A percentile compares a stretch with the other conserved stretches of the same genome.
Conservation (phyloP, 2,113 vertebrate species). For the Pelodiscus sinensis region DNA sequence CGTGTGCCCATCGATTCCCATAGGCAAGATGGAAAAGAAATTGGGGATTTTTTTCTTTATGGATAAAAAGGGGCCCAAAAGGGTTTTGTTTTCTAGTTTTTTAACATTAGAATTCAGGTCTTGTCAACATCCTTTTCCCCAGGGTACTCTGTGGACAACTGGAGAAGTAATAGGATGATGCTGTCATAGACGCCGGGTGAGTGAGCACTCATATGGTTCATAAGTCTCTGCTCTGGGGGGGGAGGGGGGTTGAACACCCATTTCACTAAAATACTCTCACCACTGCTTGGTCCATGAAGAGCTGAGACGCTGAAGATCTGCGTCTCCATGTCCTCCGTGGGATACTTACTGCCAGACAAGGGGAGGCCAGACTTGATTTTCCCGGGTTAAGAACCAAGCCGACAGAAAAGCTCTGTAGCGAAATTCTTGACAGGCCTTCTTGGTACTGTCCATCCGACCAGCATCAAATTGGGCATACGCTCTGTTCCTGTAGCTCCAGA, state of each 20-base stretch:
- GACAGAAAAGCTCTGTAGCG: neutral
- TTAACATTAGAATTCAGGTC: neutral
- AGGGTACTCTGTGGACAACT: neutral
- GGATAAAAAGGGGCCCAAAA: neutral
- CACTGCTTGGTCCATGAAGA: rapidly evolving
- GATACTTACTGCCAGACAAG: neutral
- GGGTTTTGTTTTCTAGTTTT: neutral
- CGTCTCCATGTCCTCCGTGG: neutral
- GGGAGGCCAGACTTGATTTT: neutral
- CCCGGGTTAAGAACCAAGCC: neutral
- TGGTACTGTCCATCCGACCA: neutral
- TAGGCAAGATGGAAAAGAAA: neutral
- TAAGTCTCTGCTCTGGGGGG: neutral
- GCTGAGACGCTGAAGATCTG: neutral
- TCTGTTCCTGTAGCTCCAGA: neutral
- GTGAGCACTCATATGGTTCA: neutral
- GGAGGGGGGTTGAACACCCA: neutral
- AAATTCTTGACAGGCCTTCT: neutral
- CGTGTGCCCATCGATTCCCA: neutral
- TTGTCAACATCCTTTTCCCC: neutral
- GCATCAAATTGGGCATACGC: neutral
- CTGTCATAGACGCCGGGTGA: neutral
- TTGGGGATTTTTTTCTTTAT: neutral
- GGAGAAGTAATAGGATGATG: neutral
- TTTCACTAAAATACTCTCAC: neutral